Conservation (phyloP, 2,888 invertebrate species). For the Brachyptera putata region DNA sequence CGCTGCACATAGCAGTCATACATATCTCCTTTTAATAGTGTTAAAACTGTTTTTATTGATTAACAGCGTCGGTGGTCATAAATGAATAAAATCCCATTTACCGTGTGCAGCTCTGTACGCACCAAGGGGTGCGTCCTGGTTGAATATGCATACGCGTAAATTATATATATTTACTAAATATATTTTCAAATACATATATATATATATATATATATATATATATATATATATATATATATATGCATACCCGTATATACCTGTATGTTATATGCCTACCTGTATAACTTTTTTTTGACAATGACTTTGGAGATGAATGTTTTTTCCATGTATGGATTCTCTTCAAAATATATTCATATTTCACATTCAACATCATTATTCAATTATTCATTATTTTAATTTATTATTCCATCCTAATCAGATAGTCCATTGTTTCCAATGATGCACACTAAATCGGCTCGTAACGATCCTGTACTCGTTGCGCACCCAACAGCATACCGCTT, state of each 20-base stretch:
- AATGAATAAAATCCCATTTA: not conserved
- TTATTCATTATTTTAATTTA: no score
- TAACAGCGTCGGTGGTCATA: not conserved
- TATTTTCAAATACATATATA: no score
- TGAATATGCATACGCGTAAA: no score
- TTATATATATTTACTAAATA: no score
- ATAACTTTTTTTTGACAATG: no score
- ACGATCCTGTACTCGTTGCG: not conserved
- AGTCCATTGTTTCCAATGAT: constrained; percentile 24
- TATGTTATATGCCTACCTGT: no score
- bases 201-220: no score
- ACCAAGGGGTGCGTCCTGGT: no score
- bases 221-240: no score
- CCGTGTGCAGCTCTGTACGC: not conserved
- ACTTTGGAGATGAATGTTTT: constrained; percentile 18
- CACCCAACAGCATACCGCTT: no score
- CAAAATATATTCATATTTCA: constrained; percentile 19
- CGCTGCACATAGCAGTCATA: no score
- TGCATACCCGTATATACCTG: no score
- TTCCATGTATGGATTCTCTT: constrained; percentile 21
- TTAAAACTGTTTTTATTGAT: not conserved
- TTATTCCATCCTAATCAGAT: constrained; percentile 25
- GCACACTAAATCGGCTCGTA: constrained; percentile 22
- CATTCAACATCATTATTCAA: constrained; percentile 17
- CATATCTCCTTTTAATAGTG: not conserved